A percentile compares a stretch with the other conserved stretches of the same genome.
Conservation (phyloP, 2,888 invertebrate genomes). For the Sinopyrophorus schimmeli region DNA sequence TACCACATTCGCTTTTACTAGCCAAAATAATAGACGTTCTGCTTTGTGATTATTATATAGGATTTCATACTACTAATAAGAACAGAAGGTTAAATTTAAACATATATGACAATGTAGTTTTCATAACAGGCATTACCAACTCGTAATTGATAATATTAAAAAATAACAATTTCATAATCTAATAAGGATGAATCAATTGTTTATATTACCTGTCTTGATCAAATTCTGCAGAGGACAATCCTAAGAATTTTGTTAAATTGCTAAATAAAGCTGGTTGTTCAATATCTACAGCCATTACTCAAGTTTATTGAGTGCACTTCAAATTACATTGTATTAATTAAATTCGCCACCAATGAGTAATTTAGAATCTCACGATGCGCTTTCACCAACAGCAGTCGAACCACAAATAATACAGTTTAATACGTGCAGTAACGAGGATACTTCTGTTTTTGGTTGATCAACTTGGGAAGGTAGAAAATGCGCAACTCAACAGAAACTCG, state of each 20-base stretch:
- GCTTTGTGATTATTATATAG: too few relatives aligned
- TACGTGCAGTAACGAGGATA: constrained; percentile 7
- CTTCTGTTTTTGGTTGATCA: constrained; percentile 27
- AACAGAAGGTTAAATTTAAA: too few relatives aligned
- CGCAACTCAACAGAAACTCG: constrained; percentile 21
- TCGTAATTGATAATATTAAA: too few relatives aligned
- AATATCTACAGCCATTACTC: constrained; percentile 37
- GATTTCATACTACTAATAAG: too few relatives aligned
- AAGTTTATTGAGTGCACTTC: background rate
- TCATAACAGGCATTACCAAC: too few relatives aligned
- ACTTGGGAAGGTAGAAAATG: constrained; percentile 17
- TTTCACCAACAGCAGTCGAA: constrained; percentile 12
- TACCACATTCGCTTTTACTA: too few relatives aligned
- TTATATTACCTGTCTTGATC: constrained; percentile 51
- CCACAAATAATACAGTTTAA: constrained; percentile 7
- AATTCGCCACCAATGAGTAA: constrained; percentile 1
- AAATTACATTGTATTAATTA: too few relatives aligned
- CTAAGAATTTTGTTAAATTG: constrained; percentile 44
- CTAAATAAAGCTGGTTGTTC: constrained; percentile 44
- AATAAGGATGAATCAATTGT: too few relatives aligned
- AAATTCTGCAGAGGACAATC: constrained; percentile 40
- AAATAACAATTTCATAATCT: too few relatives aligned
- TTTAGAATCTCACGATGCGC: constrained; percentile 8
- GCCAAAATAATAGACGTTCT: too few relatives aligned
- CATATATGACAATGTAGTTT: too few relatives aligned